Conservation (phyloP, 2,113 vertebrate genomes). For the Gallinago jamesoni region DNA sequence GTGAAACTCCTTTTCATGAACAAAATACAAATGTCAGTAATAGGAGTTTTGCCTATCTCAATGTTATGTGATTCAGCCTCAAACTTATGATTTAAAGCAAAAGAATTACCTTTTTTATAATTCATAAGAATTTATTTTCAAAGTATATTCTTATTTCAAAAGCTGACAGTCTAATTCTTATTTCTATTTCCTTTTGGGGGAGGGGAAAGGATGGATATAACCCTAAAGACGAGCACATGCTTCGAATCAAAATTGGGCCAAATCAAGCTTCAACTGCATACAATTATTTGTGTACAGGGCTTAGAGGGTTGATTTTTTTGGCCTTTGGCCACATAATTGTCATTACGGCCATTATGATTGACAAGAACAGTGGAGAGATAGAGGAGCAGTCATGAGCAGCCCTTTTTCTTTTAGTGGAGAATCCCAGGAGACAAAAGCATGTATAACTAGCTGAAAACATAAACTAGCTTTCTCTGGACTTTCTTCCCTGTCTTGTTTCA, state of each 20-base stretch:
- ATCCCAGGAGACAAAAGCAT: not conserved
- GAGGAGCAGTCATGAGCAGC: not conserved
- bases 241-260: not conserved
- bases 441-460: not conserved
- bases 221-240: not conserved
- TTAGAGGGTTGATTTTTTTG: not conserved
- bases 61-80: not conserved
- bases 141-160: not conserved
- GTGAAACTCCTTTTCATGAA: constrained; percentile 17
- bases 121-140: not conserved
- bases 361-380: not conserved
- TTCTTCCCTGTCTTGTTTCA: not conserved
- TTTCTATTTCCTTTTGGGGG: not conserved
- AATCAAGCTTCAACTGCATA: not conserved
- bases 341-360: not conserved
- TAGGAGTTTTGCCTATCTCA: not conserved
- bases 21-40: constrained; percentile 1
- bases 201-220: not conserved
- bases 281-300: not conserved
- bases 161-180: not conserved
- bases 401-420: not conserved
- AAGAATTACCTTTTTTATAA: not conserved
- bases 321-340: not conserved
- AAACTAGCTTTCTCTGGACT: not conserved
- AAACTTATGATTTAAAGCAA: not conserved